Conservation (phyloP, 35 echinoderm and acorn worm species). For the Amphiura filiformis region DNA sequence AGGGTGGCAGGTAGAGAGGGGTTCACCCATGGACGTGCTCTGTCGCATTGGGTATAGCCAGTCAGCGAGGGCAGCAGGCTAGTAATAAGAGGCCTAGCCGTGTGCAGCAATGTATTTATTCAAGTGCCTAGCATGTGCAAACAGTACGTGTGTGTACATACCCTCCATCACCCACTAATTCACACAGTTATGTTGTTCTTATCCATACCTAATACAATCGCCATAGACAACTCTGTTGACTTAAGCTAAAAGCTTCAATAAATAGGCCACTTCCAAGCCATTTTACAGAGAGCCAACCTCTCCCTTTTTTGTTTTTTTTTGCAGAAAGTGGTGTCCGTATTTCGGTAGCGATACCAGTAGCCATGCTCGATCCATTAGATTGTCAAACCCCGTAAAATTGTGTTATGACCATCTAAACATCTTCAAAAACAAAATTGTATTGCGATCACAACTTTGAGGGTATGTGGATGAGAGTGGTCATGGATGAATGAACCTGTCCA, state of each 20-base stretch:
- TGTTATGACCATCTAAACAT: background rate
- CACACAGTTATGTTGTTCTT: conserved; percentile 58
- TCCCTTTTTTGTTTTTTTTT: background rate
- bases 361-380: background rate
- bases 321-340: background rate
- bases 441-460: too few relatives aligned
- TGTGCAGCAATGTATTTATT: conserved; percentile 74
- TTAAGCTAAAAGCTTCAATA: conserved; percentile 72
- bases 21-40: too few relatives aligned
- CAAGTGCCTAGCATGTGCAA: conserved; percentile 49
- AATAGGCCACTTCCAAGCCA: conserved; percentile 50
- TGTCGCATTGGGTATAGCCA: background rate
- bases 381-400: background rate
- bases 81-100: background rate
- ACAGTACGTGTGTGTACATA: conserved; percentile 42
- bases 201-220: conserved; percentile 45
- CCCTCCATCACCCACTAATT: conserved; percentile 50
- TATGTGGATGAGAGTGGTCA: too few relatives aligned
- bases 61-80: background rate
- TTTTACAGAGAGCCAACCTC: too few relatives aligned
- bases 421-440: too few relatives aligned
- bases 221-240: conserved; percentile 57
- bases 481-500: too few relatives aligned
- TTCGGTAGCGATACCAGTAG: background rate
- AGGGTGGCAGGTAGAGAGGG: background rate